Conservation (phyloP, 2,888 invertebrate genomes). For the Phlogophora meticulosa region DNA sequence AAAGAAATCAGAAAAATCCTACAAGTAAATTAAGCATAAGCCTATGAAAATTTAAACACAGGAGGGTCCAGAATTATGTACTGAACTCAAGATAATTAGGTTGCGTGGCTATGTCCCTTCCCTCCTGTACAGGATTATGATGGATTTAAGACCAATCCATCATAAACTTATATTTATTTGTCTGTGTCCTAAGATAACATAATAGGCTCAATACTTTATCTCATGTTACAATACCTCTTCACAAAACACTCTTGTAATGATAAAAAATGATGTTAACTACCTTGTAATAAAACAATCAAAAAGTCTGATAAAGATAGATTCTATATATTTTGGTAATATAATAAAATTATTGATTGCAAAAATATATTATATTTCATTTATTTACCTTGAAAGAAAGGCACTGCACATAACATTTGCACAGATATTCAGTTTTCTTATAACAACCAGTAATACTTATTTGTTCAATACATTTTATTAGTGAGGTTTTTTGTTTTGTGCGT, state of each 20-base stretch:
- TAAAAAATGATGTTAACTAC: conserved; percentile 28
- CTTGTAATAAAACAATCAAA: conserved; percentile 25
- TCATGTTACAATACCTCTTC: conserved; percentile 8
- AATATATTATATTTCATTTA: conserved; percentile 58
- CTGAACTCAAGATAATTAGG: too few relatives aligned
- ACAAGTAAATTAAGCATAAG: too few relatives aligned
- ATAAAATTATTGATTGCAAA: conserved; percentile 33
- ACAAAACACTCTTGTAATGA: conserved; percentile 11
- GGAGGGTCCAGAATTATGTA: too few relatives aligned
- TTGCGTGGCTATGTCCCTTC: too few relatives aligned
- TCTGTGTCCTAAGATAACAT: conserved; percentile 6
- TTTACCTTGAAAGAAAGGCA: conserved; percentile 47
- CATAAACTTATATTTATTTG: neutral
- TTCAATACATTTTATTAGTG: conserved; percentile 42
- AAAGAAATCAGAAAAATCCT: too few relatives aligned
- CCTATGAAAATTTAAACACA: too few relatives aligned
- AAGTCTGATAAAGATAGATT: conserved; percentile 1
- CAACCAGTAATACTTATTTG: conserved; percentile 50
- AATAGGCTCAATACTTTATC: conserved; percentile 5
- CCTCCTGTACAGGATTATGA: neutral
- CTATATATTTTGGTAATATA: conserved; percentile 14
- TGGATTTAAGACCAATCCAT: conserved; percentile 1
- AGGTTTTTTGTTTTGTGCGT: conserved; percentile 54
- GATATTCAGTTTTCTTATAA: conserved; percentile 24
- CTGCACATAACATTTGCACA: conserved; percentile 50